Evolutionary conservation across 2,797 vertebrate species (phyloP).

Genomic region (Mionectes olivaceus): DNA sequence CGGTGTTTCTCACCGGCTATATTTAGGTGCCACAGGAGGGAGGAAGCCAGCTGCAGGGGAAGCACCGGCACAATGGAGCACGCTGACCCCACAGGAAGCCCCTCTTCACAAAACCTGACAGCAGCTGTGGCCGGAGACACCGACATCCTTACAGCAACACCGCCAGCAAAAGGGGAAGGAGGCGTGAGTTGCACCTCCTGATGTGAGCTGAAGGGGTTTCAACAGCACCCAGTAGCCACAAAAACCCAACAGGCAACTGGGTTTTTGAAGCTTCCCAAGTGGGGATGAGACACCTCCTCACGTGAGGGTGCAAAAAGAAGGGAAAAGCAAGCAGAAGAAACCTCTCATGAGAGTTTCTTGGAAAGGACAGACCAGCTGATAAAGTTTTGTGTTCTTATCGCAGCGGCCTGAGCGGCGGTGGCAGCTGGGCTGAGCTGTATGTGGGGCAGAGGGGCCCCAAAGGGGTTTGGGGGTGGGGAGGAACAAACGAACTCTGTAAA

Average conservation of each 20-base stretch:
- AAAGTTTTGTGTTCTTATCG: neutral
- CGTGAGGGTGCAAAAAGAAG: neutral
- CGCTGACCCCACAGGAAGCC: neutral
- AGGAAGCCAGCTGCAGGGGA: conserved; percentile 54
- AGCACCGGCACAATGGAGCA: neutral
- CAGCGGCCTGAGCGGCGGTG: accelerated
- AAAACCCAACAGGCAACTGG: neutral
- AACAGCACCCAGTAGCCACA: accelerated
- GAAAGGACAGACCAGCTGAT: neutral
- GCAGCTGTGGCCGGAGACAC: neutral
- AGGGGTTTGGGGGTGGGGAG: neutral
- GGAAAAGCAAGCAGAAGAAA: neutral
- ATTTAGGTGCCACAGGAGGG: neutral
- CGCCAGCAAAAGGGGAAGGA: neutral
- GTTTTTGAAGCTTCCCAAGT: neutral
- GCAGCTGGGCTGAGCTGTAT: neutral
- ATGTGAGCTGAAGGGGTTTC: accelerated
- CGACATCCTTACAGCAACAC: neutral
- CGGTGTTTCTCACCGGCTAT: neutral
- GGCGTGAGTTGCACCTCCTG: accelerated
- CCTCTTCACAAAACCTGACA: neutral
- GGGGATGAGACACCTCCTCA: neutral
- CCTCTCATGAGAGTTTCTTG: neutral
- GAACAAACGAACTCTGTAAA: neutral
- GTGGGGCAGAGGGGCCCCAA: neutral